Evolutionary conservation across 2,888 invertebrate species (phyloP).

Genomic region (Hemistola chrysoprasaria): DNA sequence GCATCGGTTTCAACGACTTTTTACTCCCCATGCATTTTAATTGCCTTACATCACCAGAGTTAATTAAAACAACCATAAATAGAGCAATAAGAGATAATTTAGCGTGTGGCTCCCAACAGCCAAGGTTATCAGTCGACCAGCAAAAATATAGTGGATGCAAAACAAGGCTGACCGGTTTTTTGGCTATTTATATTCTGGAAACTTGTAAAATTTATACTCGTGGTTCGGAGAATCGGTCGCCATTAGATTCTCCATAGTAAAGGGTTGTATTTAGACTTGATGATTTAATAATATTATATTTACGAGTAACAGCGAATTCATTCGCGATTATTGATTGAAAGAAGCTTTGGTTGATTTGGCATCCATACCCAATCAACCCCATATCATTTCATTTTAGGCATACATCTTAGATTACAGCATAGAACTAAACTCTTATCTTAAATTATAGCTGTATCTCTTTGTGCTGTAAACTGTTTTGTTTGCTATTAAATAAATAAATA

Average conservation of each 20-base stretch:
- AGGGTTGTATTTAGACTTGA: too few species aligned
- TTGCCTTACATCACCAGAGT: conserved; percentile 16
- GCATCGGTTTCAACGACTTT: conserved; percentile 7
- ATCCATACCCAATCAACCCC: too few species aligned
- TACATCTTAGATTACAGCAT: too few species aligned
- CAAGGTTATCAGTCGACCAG: conserved; percentile 17
- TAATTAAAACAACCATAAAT: conserved; percentile 16
- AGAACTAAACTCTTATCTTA: too few species aligned
- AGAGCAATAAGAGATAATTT: conserved; percentile 20
- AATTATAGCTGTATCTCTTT: too few species aligned
- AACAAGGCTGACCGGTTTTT: conserved; percentile 44
- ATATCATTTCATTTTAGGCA: too few species aligned
- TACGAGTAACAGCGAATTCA: too few species aligned
- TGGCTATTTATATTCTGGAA: conserved; percentile 25
- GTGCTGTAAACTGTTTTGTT: too few species aligned
- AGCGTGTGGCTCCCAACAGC: conserved; percentile 5
- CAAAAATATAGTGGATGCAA: conserved; percentile 51
- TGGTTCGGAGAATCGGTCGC: conserved; percentile 12
- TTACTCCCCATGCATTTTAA: conserved; percentile 14
- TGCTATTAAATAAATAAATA: too few species aligned
- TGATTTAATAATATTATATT: too few species aligned
- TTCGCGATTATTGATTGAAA: too few species aligned
- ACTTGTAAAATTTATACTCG: conserved; percentile 14
- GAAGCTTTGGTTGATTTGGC: too few species aligned
- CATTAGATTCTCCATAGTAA: conserved; percentile 6